Base-by-base conservation (phyloP, 2,113 vertebrate species). In the Plecturocebus donacophilus region DNA sequence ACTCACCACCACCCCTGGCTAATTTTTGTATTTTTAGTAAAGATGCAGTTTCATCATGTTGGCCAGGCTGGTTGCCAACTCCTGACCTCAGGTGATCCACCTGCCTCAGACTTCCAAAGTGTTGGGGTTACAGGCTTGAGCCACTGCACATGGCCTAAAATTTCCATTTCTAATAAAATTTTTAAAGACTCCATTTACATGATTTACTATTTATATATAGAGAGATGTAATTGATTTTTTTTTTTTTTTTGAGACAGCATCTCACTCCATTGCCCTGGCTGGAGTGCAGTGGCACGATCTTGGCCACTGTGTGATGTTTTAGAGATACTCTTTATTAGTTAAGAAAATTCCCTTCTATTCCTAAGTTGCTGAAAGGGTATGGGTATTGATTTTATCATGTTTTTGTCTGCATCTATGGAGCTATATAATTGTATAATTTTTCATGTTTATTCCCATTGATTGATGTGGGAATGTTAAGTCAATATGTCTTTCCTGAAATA, bases 391-490 rank as follows among this genome's bases (percentile, higher is more conserved):
- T 96, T 95, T 90, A 30, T 87, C 61, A 91, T 32, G 38, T 21
- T 71, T 80, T 80, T 88, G 66, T 94, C 35, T 77, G 16, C 8
- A 76, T 90, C 82, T 91, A 11, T 81, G 54, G 11, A 38, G 12
- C 91, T 21, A 76, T 58, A 38, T 73, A 38, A 85, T 35, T 73
- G 86, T 66, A 47, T 56, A 71, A 32, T 77, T 94, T 56, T 17
- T 85, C 1, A 32, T 61, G 61, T 90, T 94, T 90, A 77, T 84
- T 92, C 35, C 70, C 75, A 40, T 21, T 95, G 47, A 84, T 45
- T 96, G 61, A 76, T 71, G 95, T 95, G 92, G 58, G 49, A 82
- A 85, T 75, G 10, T 49, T 52, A 83, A 87, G 6, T 54, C 47
- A 91, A 66, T 79, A 54, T 87, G 42, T 95, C 71, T 75, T 75